Base-by-base conservation (phyloP, 1,140 invertebrate genomes). In the Drosophila lowei region DNA sequence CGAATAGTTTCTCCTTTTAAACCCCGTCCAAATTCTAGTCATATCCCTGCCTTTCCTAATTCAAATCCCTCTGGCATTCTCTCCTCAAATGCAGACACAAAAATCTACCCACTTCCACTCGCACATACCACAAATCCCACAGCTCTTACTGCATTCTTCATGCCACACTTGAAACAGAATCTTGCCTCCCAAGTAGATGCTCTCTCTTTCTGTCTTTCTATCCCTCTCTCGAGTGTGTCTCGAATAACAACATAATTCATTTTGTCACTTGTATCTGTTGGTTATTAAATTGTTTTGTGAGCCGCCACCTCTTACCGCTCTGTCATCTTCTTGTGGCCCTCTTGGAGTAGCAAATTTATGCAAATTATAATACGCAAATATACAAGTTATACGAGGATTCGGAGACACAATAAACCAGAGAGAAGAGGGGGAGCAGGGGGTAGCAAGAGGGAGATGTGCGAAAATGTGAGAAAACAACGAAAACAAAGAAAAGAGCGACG, bases 281-380 rank as follows among this genome's bases (percentile, higher is more conserved):
- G 81, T 85, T 85, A 85, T 85, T 85, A 85, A 85, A 85, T 85
- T 85, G 81, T 86, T 86, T 86, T 80, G 61, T 47, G 64, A 67
- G 58, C 55, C 77, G 58, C 55, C 77, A 63, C 63, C 77, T 66
- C 81, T 66, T 75, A 47, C 64, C 77, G 72, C 49, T 46, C 53
- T 46, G 44, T 28, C 66, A 16, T 15, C 42, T 30, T 52, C 43
- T 46, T 42, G 42, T 56, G 34, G 28, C 47, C 15, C 28, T 25
- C 58, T 52, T 61, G 50, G 58, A 49, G 41, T 53, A 47, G 23
- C 68, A 81, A 86, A 85, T 86, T 85, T 85, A 85, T 85, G 81
- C 77, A 85, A 85, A 85, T 85, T 85, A 85, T 86, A 81, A 85
- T 86, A 77, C 81, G 81, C 73, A 85, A 86, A 86, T 86, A 85